A percentile compares a stretch with the other conserved stretches of the same genome.
These are phyloP conservation scores for Pseudochirops cupreus DNA, from an alignment of 2,797 vertebrate genomes.

Conservation along the genomic window DNA sequence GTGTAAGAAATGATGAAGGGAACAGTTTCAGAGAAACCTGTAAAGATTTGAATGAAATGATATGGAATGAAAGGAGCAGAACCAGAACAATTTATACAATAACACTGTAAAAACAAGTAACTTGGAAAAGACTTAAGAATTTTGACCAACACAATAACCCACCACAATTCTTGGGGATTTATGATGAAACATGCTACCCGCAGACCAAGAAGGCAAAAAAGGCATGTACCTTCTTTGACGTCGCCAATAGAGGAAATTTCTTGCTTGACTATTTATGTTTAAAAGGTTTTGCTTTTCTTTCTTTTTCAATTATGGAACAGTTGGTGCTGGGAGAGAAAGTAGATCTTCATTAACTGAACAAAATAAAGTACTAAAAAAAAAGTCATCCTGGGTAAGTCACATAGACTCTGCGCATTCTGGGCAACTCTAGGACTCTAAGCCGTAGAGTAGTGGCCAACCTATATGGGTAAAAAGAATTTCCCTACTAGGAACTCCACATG, in stretches of 20 bases:
- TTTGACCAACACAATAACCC: background rate
- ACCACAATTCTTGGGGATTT: background rate
- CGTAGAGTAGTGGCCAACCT: background rate
- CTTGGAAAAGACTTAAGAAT: background rate
- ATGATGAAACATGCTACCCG: background rate
- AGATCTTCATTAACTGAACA: background rate
- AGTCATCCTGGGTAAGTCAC: background rate
- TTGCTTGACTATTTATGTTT: background rate
- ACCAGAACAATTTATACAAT: background rate
- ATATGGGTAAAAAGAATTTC: background rate
- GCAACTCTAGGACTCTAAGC: background rate
- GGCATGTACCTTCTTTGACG: background rate
- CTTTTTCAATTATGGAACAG: background rate
- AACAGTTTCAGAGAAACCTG: background rate
- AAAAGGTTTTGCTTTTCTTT: background rate
- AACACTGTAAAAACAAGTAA: background rate
- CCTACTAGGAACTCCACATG: background rate
- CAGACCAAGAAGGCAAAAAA: background rate
- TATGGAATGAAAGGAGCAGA: background rate
- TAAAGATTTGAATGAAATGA: background rate
- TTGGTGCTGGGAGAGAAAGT: background rate
- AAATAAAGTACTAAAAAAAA: background rate
- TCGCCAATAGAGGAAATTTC: background rate
- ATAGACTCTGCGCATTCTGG: background rate
- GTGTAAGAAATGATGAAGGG: background rate